Base-by-base conservation (phyloP, 1,140 invertebrate genomes). In the Batillaria attramentaria region DNA sequence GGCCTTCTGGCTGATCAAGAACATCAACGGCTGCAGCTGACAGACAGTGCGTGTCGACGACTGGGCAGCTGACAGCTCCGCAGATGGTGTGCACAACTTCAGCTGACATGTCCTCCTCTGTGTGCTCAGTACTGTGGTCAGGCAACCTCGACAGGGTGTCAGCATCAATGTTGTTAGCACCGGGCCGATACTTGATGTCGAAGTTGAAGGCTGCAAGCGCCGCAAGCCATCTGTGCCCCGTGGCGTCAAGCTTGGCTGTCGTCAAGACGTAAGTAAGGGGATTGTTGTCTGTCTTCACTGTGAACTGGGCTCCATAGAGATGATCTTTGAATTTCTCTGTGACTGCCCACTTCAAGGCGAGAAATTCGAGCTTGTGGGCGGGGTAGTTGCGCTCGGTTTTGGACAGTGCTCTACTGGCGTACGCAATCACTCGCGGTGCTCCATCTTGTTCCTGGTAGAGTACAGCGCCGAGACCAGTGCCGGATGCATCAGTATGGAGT, bases 401-500 rank as follows among this genome's bases (percentile, higher is more conserved):
- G 6, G 18, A 79, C 0, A 81, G 37, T 18, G 73, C 65, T 35
- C 80, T 31, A 69, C 79, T 85, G 18, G 75, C 79, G 77, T 80
- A 86, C 2, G 80, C 77, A 20, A 84, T 78, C 0, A 79, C 75
- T 37, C 65, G 28, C 54, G 79, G 77, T 3, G 69, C 42, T 57
- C 80, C 70, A 3, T 84, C 80, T 43, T 84, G 73, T 43, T 46
- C 42, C 77, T 88, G 88, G 33, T 79, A 83, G 43, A 90, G 79
- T 0, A 87, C 85, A n/a, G 83, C 84, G n/a, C 86, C 87, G 6
- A 87, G 33, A 0, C 82, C 86, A 41, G 50, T 8, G 16, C 73
- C 54, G 33, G 80, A 79, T n/a, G 81, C 84, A 72, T 87, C 86
- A 33, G 79, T 81, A 35, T 87, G 83, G 10, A 87, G 46, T 39